A percentile compares a stretch with the other conserved stretches of the same genome.
These are phyloP conservation scores for Pygathrix nemaeus DNA, from an alignment of 2,113 vertebrate species.

Conservation along the genomic window DNA sequence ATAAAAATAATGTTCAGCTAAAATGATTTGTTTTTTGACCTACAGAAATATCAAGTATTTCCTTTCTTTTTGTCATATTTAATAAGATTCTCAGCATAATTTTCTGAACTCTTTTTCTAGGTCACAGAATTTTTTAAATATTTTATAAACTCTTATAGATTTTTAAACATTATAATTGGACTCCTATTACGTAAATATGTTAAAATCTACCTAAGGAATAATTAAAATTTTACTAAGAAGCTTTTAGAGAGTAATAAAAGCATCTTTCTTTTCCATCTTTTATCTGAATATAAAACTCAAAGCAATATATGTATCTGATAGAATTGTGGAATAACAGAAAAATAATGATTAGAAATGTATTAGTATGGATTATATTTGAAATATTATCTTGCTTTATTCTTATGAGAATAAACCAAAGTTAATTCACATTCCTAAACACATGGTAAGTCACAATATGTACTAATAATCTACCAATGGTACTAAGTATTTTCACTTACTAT, in stretches of 20 bases:
- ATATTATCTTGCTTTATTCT: background rate
- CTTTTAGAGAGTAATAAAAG: background rate
- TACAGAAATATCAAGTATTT: background rate
- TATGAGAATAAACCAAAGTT: background rate
- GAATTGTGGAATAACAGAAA: background rate
- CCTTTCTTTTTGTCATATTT: background rate
- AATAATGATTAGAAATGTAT: background rate
- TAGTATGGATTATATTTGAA: background rate
- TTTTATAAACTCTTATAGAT: background rate
- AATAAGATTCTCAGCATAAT: background rate
- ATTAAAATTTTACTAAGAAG: background rate
- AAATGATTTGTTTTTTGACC: constrained; percentile 22
- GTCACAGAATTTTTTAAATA: background rate
- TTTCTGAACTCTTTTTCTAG: background rate
- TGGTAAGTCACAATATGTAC: background rate
- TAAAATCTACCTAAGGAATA: background rate
- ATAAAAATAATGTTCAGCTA: constrained; percentile 43
- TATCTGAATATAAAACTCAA: background rate
- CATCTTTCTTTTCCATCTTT: background rate
- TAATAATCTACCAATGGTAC: background rate
- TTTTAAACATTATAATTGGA: background rate
- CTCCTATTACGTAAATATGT: background rate
- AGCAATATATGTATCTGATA: background rate
- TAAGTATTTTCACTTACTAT: background rate
- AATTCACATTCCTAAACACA: background rate